Conservation (phyloP, 1,140 invertebrate species). For the Sarcophaga bullata region DNA sequence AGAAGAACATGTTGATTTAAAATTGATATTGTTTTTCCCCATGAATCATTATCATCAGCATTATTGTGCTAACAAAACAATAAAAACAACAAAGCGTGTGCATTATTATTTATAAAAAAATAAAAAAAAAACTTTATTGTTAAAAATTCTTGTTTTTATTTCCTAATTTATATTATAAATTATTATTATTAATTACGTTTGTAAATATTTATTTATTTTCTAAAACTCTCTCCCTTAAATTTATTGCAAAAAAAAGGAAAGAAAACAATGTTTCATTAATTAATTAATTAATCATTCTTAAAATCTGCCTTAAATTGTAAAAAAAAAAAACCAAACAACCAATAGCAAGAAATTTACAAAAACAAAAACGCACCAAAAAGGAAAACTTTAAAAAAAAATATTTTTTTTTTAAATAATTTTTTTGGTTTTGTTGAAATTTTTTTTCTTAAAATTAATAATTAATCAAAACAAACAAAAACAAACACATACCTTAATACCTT, state of each 20-base stretch:
- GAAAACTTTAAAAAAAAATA: no score
- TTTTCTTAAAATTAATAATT: neutral
- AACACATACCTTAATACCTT: no score
- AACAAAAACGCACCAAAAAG: no score
- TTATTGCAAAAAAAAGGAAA: neutral
- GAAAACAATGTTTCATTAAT: no score
- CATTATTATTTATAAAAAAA: slow-evolving; percentile 25
- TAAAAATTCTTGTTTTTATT: slow-evolving; percentile 16
- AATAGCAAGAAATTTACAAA: no score
- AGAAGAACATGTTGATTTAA: neutral
- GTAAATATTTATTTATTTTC: neutral
- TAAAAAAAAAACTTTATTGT: neutral
- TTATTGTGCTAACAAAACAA: no score
- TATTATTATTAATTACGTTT: neutral
- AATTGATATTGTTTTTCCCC: neutral
- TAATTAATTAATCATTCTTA: neutral
- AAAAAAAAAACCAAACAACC: neutral
- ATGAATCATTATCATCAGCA: neutral
- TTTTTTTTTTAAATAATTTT: no score
- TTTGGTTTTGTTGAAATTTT: neutral
- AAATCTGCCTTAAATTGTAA: slow-evolving; percentile 37
- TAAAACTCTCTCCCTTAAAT: neutral
- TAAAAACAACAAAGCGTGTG: neutral
- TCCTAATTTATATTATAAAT: neutral
- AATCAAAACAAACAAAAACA: no score